phyloP scores from a whole-genome alignment of 2,797 vertebrate genomes.

The Antrozous pallidus region DNA sequence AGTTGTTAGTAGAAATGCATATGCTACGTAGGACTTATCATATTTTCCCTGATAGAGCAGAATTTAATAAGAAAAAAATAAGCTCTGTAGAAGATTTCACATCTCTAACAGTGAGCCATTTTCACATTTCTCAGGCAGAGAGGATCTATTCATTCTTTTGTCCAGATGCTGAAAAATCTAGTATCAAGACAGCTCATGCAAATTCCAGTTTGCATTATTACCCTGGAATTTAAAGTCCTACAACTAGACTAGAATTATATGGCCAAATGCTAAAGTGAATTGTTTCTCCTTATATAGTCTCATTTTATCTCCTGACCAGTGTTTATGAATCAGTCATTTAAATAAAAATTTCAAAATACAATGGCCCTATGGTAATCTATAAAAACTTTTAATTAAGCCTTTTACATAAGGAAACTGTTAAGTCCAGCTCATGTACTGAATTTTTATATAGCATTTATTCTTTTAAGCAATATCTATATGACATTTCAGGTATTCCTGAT shows the following conservation, averaged over 20 bases:
- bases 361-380: background rate
- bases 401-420: constrained; percentile 36
- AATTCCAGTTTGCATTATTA: constrained; percentile 50
- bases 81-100: background rate
- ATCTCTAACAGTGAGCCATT: background rate
- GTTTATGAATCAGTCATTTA: background rate
- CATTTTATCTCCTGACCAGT: constrained; percentile 17
- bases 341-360: constrained; percentile 23
- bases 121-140: background rate
- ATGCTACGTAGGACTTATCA: too few relatives aligned
- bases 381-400: background rate
- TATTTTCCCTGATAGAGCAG: background rate
- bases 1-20: background rate
- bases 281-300: background rate
- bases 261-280: constrained; percentile 23
- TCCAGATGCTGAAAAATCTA: background rate
- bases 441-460: background rate
- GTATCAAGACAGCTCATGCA: background rate
- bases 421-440: background rate
- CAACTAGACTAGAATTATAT: constrained; percentile 38
- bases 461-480: background rate
- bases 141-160: background rate
- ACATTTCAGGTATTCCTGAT: background rate
- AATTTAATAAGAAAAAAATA: background rate
- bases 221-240: constrained; percentile 38